Base-by-base conservation (phyloP, 2,113 vertebrate genomes). In the Haemorhous mexicanus region DNA sequence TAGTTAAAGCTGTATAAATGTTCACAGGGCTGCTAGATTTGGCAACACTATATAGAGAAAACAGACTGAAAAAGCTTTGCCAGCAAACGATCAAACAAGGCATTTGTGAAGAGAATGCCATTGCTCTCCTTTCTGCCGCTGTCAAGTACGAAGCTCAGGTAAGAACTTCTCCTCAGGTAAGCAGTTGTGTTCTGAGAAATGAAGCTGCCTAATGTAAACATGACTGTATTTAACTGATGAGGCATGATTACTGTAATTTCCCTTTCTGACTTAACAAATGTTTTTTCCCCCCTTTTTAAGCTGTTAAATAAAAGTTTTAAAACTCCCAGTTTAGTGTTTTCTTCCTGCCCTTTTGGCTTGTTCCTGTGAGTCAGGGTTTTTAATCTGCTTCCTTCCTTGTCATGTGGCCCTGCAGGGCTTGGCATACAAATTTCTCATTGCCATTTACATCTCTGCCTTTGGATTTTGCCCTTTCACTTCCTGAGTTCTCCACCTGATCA, bases 61-160 rank as follows among this genome's bases (percentile, higher is more conserved):
- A 97, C 39, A 97, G 99, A 74, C 95, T 99, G 96, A 99, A 99
- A 97, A 98, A 99, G 77, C 97, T 99, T 90, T 99, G 99, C 94
- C 99, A 99, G 94, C 99, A 99, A 93, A 99, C 99, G 0, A 99
- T 99, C 96, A 99, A 99, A 96, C 98, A 99, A 94, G 99, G 99
- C 22, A 99, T 99, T 95, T 98, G 98, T n/a, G 99, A 99, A 93
- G 99, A 99, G 89, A 99, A 99, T 30, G 99, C 99, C 80, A 98
- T 99, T n/a, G 98, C 99, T 27, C 98, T 99, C 84, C 98, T 99
- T 17, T 99, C 99, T 0, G 99, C 99, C 0, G 99, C 99, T 1
- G 99, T 99, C 96, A 99, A 99, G 77, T 99, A 99, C 0, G 99
- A 99, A 49, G 99, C 99, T 35, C 98, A 98, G 99, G 99, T 99